Evolutionary conservation across 2,797 vertebrate species (phyloP), one percentile per base, ranked within the genome.

Genomic region (Eupleurogrammus muticus): DNA sequence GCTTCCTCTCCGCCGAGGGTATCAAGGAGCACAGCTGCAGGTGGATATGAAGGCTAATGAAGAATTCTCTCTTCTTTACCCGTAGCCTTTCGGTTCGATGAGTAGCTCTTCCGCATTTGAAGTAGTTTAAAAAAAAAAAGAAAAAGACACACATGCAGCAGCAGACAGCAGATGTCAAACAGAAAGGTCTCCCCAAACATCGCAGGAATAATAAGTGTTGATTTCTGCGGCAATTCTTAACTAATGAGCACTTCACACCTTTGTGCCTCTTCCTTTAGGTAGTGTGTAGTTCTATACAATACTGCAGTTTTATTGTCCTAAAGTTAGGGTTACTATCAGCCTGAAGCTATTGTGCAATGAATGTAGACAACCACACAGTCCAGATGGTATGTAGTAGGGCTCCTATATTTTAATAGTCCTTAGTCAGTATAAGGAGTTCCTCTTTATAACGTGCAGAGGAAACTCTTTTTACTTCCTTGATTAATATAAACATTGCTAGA

Each of bases 1-100:
- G 78, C 88, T 90, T 86, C 76, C 80, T 87, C 57, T 79, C 50
- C 57, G 61, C 46, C 0, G 6, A 87, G 63, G 66, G 40, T 51
- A 81, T 75, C 57, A 54, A 74, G 69, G 55, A 79, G 74, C 54
- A 44, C 57, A 64, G 67, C 66, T 69, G 63, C 62, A 75, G 69
- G 64, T 38, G 16, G 78, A 84, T 68, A 36, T 35, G 28, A 69
- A 61, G 70, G 55, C 58, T 57, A 53, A 79, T 62, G 55, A 70
- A 70, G 57, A 60, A 63, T 76, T 66, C 56, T 55, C 49, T 74
- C 65, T 70, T 70, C 57, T 70, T 77, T 42, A 69, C 47, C 61
- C 35, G 51, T 66, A 75, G 73, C 57, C 17, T 12, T 35, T 53
- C 59, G 40, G 50, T 77, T 79, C 72, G 49, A 75, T 76, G 52